Evolutionary conservation across 2,797 vertebrate genomes (phyloP), one percentile per base, ranked within the genome.

Genomic region (Chanos chanos): DNA sequence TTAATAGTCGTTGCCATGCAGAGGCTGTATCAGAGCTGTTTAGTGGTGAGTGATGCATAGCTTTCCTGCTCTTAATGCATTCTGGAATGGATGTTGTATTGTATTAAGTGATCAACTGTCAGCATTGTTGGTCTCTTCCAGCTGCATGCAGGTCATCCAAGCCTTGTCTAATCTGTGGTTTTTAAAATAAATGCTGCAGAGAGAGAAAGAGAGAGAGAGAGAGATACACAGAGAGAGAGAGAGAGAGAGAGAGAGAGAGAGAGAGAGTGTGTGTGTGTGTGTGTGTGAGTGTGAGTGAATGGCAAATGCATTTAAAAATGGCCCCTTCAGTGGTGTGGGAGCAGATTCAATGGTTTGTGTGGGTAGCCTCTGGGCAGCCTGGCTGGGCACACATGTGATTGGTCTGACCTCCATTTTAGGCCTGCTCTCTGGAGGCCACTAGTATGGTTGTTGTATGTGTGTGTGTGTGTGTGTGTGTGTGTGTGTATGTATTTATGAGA

Each of bases 281-380:
- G 59, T 30, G 52, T 61, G 53, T 44, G 40, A 34, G 56, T 27
- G 30, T 64, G 54, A 10, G 40, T 53, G 67, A 64, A 68, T 55
- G 40, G 60, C 34, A 28, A 56, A 45, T 27, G 50, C 45, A 70
- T 71, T 73, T 75, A 73, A 68, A 80, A 67, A 66, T 60, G 16
- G 68, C 55, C 65, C 73, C 51, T 49, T 37, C 37, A 30, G 41
- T 65, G 47, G 41, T 45, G 28, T 28, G 63, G 53, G 45, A 44
- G 54, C 62, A 66, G 64, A 54, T 70, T 74, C 76, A 66, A 66
- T 61, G 63, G 28, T 44, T 67, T 66, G 63, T 64, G 66, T 75
- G 62, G 62, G 53, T 63, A 64, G 51, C 49, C 47, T 65, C 49
- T 5, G 24, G 57, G 61, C 61, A 45, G 44, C 19, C 40, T 40